Base-by-base conservation (phyloP, 2,888 invertebrate genomes). In the Volucella inanis region DNA sequence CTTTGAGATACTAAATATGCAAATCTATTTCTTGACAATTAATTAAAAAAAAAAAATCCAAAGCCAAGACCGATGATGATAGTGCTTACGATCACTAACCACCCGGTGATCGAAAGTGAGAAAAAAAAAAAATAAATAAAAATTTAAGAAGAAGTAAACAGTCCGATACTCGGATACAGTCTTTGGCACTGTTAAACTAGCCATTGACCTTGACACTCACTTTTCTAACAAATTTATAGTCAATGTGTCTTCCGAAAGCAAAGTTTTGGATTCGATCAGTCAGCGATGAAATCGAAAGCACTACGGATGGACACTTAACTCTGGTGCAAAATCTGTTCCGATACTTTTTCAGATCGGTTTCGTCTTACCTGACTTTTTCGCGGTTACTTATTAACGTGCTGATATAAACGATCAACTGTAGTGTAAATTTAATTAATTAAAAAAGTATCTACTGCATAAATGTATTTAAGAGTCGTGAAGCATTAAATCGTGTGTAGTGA, bases 151-250 rank as follows among this genome's bases (percentile, higher is more conserved):
- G 31, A 41, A 55, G 50, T 59, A 50, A 41, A 71, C 39, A 80
- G 2, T 22, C 4, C 3, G 64, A 72, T 70, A 70, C 64, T 81
- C 68, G 49, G 80, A 75, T 84, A 84, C 47, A 72, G 31, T 31
- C 61, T 80, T 75, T 71, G 81, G 71, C 72, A 54, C 54, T 77
- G 71, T 72, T 64, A 59, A 72, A 67, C 76, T 68, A 76, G 68
- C 85, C 64, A 81, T 89, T 89, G 90, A 91, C 91, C 91, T 91
- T 91, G 91, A 91, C 91, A 91, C 91, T 91, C 89, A 90, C 90
- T 90, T 90, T 89, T 88, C 90, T 89, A 75, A 82, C 62, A 77
- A 79, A 80, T 82, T 83, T 87, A 75, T 87, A 83, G 77, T 87
- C 75, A 72, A 79, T 78, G 74, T 83, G 65, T 57, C 77, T 78